Base-by-base conservation (phyloP, 2,113 vertebrate species). In the Poeciliopsis retropinna region DNA sequence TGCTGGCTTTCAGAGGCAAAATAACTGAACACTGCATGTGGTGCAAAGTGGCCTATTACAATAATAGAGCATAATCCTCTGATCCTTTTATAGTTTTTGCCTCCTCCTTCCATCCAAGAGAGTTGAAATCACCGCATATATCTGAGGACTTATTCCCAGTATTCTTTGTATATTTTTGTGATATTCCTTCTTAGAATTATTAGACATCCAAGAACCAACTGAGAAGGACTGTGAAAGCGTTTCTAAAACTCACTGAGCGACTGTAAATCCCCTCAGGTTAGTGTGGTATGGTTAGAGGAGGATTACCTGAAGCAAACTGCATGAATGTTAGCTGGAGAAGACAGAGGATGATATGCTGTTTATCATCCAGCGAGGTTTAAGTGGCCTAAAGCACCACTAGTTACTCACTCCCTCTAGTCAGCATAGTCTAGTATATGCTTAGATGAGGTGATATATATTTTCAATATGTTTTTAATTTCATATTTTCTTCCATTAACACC, bases 11-110 rank as follows among this genome's bases (percentile, higher is more conserved):
- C 15, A 34, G 27, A 65, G 6, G 39, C 65, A 61, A 70, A 67
- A 78, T 37, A 28, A 62, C 31, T 76, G 22, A 67, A 62, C 12
- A 28, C 61, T 22, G 25, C 57, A 64, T 65, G 19, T 61, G 39
- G 39, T 44, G 19, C 31, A 73, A 34, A 68, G 47, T 17, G 41
- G 13, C 37, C 37, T 29, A 78, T 77, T 75, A 75, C 32, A 32
- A 27, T 57, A 60, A 67, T 67, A 70, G 44, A 41, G 54, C 32
- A 79, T 61, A 82, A 78, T 83, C 37, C 67, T 39, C 17, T 66
- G 19, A 76, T 54, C 27, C 51, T 68, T 73, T 79, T 51, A 75
- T 75, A 60, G 83, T 68, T 78, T 31, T 60, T 12, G 15, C 14
- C 64, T 13, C 28, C 37, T 65, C 51, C 22, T 62, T 10, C 47